Evolutionary conservation across 2,797 vertebrate species (phyloP).

Genomic region (Cichlasoma orientale): DNA sequence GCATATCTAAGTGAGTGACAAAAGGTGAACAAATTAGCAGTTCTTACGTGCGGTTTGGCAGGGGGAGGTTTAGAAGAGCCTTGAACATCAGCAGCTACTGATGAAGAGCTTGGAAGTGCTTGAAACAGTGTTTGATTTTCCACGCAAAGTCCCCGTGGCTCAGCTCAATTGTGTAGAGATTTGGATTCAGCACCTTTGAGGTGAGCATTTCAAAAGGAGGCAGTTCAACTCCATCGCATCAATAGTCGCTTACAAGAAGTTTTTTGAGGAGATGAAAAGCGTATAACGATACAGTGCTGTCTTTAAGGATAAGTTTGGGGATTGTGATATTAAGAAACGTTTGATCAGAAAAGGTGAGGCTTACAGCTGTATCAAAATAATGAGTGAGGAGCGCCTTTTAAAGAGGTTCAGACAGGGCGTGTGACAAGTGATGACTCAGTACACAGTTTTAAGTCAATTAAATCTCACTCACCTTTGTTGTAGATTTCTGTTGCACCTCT

Average conservation of each 20-base stretch:
- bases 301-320: conserved; percentile 64
- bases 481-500: conserved; percentile 66
- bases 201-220: conserved; percentile 67
- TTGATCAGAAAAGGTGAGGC: conserved; percentile 63
- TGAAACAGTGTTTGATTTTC: conserved; percentile 78
- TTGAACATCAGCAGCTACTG: conserved; percentile 76
- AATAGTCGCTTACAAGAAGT: conserved; percentile 62
- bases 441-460: conserved; percentile 60
- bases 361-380: conserved; percentile 46
- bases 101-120: conserved; percentile 75
- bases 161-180: conserved; percentile 71
- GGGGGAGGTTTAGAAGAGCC: conserved; percentile 67
- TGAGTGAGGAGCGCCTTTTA: conserved; percentile 50
- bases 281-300: conserved; percentile 31
- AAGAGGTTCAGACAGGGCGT: conserved; percentile 38
- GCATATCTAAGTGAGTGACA: conserved; percentile 36
- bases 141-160: conserved; percentile 71
- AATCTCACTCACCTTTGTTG: conserved; percentile 61
- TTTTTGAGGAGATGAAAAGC: conserved; percentile 60
- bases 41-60: conserved; percentile 71
- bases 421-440: conserved; percentile 57
- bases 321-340: conserved; percentile 61
- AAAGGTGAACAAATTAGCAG: conserved; percentile 62
- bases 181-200: conserved; percentile 75
- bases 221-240: conserved; percentile 57